Percentiles rank a stretch among this genome's conserved stretches.
phyloP scores from a whole-genome alignment of 2,113 vertebrate genomes.

The Tachuris rubrigastra region DNA sequence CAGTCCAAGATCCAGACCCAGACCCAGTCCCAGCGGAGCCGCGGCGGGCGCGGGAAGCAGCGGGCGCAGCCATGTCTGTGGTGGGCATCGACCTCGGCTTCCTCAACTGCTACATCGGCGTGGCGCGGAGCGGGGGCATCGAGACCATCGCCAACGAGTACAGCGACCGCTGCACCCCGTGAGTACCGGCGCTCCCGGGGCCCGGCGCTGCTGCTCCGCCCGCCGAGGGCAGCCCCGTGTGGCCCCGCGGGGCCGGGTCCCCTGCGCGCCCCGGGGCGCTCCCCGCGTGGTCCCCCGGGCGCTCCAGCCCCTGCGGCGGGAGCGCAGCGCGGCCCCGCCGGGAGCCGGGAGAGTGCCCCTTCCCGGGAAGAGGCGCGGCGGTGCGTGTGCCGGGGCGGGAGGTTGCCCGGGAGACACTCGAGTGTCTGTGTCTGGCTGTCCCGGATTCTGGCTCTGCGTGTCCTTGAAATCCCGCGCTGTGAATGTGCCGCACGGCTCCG shows the following conservation, averaged over 20 bases:
- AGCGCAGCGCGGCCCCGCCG: not conserved
- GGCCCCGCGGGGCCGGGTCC: too few relatives aligned
- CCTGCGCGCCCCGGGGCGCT: not conserved
- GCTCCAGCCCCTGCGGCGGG: not conserved
- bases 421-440: not conserved
- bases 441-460: not conserved
- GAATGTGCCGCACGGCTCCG: not conserved
- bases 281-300: not conserved
- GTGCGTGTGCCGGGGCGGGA: accelerated
- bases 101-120: slow-evolving; percentile 92
- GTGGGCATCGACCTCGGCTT: slow-evolving; percentile 94
- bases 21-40: too few relatives aligned
- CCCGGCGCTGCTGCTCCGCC: not conserved
- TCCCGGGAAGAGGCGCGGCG: not conserved
- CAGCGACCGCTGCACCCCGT: slow-evolving; percentile 98
- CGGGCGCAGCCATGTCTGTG: slow-evolving; percentile 83
- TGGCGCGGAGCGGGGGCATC: slow-evolving; percentile 92
- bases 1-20: not conserved
- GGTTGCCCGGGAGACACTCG: accelerated
- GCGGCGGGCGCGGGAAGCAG: not conserved
- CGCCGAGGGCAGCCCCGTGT: not conserved
- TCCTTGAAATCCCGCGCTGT: not conserved
- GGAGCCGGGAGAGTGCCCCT: not conserved
- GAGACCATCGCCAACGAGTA: slow-evolving; percentile 95
- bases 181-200: slow-evolving; percentile 67